Base-by-base conservation (phyloP, 2,888 invertebrate species). In the Thereva unica region DNA sequence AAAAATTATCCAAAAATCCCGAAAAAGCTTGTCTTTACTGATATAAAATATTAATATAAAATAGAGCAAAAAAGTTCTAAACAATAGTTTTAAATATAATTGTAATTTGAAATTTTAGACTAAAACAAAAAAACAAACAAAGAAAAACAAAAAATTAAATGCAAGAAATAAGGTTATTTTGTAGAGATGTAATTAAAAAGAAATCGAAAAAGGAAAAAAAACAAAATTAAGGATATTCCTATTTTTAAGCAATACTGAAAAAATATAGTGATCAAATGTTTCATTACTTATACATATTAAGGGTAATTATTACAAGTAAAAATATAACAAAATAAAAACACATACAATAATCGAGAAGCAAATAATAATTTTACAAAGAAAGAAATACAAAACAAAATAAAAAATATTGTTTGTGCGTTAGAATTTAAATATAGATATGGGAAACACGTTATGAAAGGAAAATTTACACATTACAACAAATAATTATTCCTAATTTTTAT, bases 191-290 rank as follows among this genome's bases (percentile, higher is more conserved):
- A 59, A 59, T 59, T 38, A 38, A 38, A 10, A 37, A 45, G 23
- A 23, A 23, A 23, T 23, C 23, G 37, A 44, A 56, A 35, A 56
- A 9, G 23, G 42, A 56, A 44, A 44, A 44, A 56, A 35, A 56
- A 9, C 12, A 35, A 56, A 44, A 44, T 2, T 6, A n/a, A 47
- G 12, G 12, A 56, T 44, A 56, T 49, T 59, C 59, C 59, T 59
- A 59, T 59, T 47, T 59, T 6, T 59, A 59, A 59, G 59, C 59
- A 59, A 59, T 59, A 47, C 40, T 47, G 10, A 37, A 45, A 2
- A 23, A 23, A 23, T 23, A 23, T 23, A 42, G 38, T 59, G 59
- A 59, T 56, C 23, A 56, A 56, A 41, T 34, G 34, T 12, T 42
- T 56, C 3, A 45, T 45, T 5, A 56, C 34, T 56, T 42, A 23